Evolutionary conservation across 2,113 vertebrate genomes (phyloP).

Genomic region (Microcebus ravelobensis): DNA sequence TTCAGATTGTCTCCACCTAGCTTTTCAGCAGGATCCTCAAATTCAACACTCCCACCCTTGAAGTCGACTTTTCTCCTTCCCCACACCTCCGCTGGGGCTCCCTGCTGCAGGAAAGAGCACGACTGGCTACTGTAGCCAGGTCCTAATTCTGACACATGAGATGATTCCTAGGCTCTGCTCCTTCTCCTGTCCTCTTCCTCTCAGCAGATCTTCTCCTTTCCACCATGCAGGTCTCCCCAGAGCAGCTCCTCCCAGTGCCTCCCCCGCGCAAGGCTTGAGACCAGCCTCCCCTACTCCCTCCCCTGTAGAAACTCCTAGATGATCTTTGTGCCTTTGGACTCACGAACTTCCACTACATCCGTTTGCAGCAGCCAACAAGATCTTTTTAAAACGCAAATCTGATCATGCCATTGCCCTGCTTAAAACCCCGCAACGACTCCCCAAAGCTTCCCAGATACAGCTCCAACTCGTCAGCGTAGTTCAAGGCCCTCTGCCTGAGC

Average conservation of each 20-base stretch:
- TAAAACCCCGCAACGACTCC: conserved; percentile 45
- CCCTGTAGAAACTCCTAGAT: background rate
- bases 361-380: conserved; percentile 30
- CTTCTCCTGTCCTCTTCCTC: background rate
- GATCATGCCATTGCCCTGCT: conserved; percentile 47
- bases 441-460: conserved; percentile 48
- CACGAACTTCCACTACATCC: background rate
- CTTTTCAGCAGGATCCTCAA: background rate
- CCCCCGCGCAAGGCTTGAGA: background rate
- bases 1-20: background rate
- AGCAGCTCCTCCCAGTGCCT: background rate
- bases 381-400: conserved; percentile 67
- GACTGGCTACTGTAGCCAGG: no score
- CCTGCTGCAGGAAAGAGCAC: no score
- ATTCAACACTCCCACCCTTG: background rate
- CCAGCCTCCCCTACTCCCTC: background rate
- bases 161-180: background rate
- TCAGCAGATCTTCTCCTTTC: background rate
- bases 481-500: conserved; percentile 27
- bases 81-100: background rate
- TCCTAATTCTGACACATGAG: background rate
- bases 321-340: background rate
- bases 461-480: conserved; percentile 48
- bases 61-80: background rate
- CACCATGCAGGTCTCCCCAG: background rate